These are phyloP conservation scores for Hippopotamus amphibius DNA, from an alignment of 2,113 vertebrate genomes.

Conservation along the genomic window DNA sequence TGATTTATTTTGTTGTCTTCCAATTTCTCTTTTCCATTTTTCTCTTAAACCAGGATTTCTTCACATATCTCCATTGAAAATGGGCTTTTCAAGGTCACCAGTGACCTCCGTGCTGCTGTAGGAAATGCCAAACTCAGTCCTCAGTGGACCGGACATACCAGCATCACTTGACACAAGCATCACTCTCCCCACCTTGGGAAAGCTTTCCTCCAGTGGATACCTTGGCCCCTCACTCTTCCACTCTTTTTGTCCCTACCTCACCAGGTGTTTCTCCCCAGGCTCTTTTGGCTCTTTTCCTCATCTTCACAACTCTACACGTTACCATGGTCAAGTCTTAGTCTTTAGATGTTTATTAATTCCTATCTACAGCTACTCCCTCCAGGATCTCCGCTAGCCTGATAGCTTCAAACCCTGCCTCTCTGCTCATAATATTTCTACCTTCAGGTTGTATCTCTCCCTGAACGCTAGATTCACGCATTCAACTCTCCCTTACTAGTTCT, in stretches of 20 bases:
- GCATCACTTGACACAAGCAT: no score
- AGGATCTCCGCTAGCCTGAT: neutral
- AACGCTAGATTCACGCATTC: fast-evolving
- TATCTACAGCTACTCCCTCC: neutral
- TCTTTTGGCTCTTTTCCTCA: neutral
- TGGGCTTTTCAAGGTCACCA: no score
- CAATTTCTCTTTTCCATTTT: no score
- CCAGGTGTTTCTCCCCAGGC: no score
- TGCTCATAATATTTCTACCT: neutral
- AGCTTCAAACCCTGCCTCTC: neutral
- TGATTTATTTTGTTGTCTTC: no score
- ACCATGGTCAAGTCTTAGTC: neutral
- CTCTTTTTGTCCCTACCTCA: fast-evolving
- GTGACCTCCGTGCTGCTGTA: fast-evolving
- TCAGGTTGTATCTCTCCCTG: neutral
- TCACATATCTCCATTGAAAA: neutral
- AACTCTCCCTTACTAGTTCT: neutral
- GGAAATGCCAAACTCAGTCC: neutral
- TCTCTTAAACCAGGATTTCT: no score
- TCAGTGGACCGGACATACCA: no score
- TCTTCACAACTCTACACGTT: no score
- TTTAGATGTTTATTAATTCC: neutral
- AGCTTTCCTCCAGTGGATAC: no score
- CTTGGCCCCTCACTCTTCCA: neutral
- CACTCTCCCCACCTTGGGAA: neutral